These are phyloP conservation scores for Vipera ursinii DNA, from an alignment of 2,797 vertebrate species.

Conservation along the genomic window DNA sequence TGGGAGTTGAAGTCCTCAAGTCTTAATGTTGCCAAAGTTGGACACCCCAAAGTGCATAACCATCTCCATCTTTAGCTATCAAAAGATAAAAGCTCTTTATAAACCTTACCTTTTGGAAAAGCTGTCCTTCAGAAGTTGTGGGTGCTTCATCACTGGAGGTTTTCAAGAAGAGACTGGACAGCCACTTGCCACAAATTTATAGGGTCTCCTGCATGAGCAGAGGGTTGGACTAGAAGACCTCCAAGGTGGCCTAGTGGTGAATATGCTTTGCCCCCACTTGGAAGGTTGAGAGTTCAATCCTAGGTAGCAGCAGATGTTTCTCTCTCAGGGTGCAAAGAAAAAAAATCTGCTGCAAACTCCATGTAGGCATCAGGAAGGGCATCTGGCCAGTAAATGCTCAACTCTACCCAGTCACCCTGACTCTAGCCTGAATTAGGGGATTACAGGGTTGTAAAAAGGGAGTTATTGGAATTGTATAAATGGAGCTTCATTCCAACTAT, in stretches of 20 bases:
- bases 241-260: not conserved
- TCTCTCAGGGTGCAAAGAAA: not conserved
- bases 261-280: not conserved
- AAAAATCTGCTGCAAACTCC: not conserved
- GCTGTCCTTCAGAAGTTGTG: too few species aligned
- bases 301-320: not conserved
- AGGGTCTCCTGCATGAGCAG: too few species aligned
- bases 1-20: too few species aligned
- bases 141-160: too few species aligned
- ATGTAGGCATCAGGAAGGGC: not conserved
- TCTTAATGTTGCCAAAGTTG: too few species aligned
- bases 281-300: not conserved
- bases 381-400: not conserved
- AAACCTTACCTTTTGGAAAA: too few species aligned
- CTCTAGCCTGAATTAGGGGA: not conserved
- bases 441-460: not conserved
- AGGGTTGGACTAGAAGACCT: too few species aligned
- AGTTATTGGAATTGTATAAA: not conserved
- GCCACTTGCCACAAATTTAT: too few species aligned
- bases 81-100: too few species aligned
- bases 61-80: too few species aligned
- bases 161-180: too few species aligned
- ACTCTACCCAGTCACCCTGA: not conserved
- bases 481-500: not conserved
- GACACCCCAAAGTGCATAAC: too few species aligned